Evolutionary conservation across 1,140 invertebrate species (phyloP).

Genomic region (Micrasema longulum): DNA sequence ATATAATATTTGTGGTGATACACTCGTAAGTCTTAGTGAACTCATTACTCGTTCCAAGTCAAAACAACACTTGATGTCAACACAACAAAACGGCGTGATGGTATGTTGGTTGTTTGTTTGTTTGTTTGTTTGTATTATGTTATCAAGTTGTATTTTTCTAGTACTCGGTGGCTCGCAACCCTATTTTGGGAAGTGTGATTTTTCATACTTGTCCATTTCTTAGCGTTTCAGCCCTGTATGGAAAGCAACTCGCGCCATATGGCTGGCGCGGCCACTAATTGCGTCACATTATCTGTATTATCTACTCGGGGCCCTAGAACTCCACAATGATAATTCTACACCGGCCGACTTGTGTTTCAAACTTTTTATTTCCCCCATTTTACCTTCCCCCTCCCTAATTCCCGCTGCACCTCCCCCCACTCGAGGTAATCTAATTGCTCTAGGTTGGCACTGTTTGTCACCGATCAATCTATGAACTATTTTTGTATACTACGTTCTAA

Average conservation of each 20-base stretch:
- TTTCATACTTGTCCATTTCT: no score
- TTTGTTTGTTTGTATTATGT: no score
- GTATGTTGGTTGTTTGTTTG: no score
- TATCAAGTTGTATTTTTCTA: no score
- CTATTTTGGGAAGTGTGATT: no score
- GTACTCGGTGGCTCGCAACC: no score
- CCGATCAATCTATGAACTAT: constrained; percentile 49
- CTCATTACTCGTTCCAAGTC: no score
- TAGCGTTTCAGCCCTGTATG: neutral
- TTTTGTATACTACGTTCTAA: constrained; percentile 8
- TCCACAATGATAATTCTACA: constrained; percentile 20
- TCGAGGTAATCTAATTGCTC: constrained; percentile 53
- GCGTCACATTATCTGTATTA: constrained; percentile 44
- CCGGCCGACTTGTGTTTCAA: constrained; percentile 31
- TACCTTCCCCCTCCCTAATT: neutral
- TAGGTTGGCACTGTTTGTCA: constrained; percentile 47
- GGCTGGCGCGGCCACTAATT: constrained; percentile 48
- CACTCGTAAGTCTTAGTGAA: no score
- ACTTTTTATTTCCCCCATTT: constrained; percentile 34
- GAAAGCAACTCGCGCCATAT: constrained; percentile 40
- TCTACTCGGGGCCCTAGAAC: constrained; percentile 33
- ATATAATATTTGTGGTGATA: no score
- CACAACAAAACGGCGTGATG: no score
- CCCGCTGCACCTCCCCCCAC: constrained; percentile 9
- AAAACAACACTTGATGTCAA: no score